A percentile compares a stretch with the other conserved stretches of the same genome.
These are phyloP conservation scores for Pangasianodon hypophthalmus DNA, from an alignment of 2,113 vertebrate genomes.

Conservation along the genomic window DNA sequence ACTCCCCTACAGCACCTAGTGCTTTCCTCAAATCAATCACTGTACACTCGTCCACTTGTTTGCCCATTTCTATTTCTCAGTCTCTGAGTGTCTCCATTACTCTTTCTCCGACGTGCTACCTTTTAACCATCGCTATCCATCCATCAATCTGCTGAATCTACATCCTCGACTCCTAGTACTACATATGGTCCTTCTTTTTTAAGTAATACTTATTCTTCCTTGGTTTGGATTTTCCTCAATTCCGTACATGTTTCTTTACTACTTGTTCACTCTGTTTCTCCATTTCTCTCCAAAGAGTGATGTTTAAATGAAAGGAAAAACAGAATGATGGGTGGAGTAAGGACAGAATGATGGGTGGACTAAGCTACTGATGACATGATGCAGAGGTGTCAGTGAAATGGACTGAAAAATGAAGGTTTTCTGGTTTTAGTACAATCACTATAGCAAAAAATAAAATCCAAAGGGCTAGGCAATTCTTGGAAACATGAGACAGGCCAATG, in stretches of 20 bases:
- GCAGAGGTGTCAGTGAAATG: neutral
- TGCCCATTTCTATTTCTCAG: neutral
- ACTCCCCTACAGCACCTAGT: neutral
- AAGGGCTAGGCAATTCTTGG: neutral
- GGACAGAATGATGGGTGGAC: too few relatives aligned
- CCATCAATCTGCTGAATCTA: neutral
- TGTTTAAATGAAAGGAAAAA: neutral
- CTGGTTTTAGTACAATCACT: too few relatives aligned
- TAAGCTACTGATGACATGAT: neutral
- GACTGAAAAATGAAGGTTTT: neutral
- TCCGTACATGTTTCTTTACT: neutral
- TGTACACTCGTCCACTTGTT: neutral
- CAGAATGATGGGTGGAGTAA: too few relatives aligned
- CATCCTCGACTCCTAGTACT: neutral
- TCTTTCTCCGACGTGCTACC: neutral
- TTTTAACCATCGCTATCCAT: neutral
- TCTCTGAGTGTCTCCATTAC: neutral
- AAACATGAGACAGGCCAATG: neutral
- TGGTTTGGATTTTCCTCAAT: neutral
- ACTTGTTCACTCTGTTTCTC: neutral
- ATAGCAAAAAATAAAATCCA: neutral
- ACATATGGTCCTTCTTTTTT: neutral
- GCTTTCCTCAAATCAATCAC: constrained; percentile 4
- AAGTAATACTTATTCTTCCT: neutral
- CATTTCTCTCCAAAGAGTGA: neutral